These are phyloP conservation scores for Pseudococcus longispinus DNA, from an alignment of 2,888 invertebrate genomes.

Conservation along the genomic window DNA sequence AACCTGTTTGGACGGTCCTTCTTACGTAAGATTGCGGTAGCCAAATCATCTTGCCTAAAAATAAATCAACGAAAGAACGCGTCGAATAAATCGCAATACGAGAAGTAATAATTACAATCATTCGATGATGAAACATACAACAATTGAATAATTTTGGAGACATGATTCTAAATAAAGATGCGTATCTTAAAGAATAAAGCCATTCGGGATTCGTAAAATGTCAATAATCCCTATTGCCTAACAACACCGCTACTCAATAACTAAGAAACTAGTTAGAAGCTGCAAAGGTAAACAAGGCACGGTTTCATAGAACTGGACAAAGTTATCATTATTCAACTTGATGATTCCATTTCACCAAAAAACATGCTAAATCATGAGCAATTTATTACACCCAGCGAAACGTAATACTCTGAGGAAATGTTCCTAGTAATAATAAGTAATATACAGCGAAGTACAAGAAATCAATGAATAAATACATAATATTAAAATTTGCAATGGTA, in stretches of 20 bases:
- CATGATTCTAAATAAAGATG: neutral
- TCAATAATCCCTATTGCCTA: too few species aligned
- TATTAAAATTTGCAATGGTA: neutral
- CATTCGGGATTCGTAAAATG: neutral
- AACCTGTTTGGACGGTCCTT: constrained; percentile 98
- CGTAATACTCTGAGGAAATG: neutral
- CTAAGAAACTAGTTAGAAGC: too few species aligned
- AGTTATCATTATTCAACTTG: neutral
- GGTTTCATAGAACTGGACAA: too few species aligned
- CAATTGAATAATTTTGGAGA: neutral
- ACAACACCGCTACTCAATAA: too few species aligned
- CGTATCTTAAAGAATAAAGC: neutral
- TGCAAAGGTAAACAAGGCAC: neutral
- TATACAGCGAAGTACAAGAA: neutral
- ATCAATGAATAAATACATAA: neutral
- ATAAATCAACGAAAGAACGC: neutral
- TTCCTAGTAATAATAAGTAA: neutral
- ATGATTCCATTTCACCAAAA: neutral
- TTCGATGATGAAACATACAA: neutral
- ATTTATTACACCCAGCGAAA: neutral
- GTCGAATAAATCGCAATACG: neutral
- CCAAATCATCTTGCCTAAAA: constrained; percentile 76
- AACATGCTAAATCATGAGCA: neutral
- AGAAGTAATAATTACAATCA: neutral
- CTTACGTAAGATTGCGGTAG: constrained; percentile 96